phyloP scores from a whole-genome alignment of 2,113 vertebrate genomes.

The Hirundichthys speculiger region DNA sequence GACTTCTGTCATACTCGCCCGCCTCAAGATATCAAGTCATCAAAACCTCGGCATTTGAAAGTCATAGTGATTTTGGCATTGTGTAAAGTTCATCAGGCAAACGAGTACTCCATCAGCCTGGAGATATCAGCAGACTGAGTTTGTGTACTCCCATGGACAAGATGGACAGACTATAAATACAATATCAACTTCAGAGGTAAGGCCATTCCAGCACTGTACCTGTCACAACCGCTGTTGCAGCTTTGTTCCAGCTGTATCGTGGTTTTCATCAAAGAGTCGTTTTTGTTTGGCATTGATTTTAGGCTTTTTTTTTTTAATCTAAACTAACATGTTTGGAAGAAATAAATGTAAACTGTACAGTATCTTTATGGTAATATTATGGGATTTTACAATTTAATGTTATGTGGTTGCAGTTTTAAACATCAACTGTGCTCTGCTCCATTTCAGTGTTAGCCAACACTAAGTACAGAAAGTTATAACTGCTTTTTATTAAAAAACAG shows the following conservation, averaged over 20 bases:
- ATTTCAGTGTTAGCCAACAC: too few relatives aligned
- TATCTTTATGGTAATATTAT: too few relatives aligned
- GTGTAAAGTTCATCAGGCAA: slow-evolving; percentile 9
- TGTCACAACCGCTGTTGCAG: neutral
- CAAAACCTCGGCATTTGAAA: slow-evolving; percentile 28
- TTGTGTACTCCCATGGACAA: slow-evolving; percentile 31
- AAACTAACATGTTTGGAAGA: too few relatives aligned
- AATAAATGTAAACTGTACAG: too few relatives aligned
- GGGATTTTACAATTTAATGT: too few relatives aligned
- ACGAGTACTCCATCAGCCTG: slow-evolving; percentile 20
- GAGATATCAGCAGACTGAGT: slow-evolving; percentile 29
- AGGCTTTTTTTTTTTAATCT: neutral
- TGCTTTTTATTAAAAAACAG: too few relatives aligned
- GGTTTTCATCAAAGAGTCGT: neutral
- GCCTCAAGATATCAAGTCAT: slow-evolving; percentile 54
- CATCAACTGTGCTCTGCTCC: too few relatives aligned
- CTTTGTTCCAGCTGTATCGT: neutral
- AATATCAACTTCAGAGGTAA: slow-evolving; percentile 67
- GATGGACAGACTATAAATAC: slow-evolving; percentile 64
- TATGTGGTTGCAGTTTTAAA: too few relatives aligned
- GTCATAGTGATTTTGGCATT: slow-evolving; percentile 33
- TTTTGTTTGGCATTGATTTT: neutral
- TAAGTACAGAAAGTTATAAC: too few relatives aligned
- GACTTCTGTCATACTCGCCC: slow-evolving; percentile 59
- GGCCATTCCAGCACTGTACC: slow-evolving; percentile 20